phyloP scores from a whole-genome alignment of 2,797 vertebrate species.

The Notamacropus eugenii region DNA sequence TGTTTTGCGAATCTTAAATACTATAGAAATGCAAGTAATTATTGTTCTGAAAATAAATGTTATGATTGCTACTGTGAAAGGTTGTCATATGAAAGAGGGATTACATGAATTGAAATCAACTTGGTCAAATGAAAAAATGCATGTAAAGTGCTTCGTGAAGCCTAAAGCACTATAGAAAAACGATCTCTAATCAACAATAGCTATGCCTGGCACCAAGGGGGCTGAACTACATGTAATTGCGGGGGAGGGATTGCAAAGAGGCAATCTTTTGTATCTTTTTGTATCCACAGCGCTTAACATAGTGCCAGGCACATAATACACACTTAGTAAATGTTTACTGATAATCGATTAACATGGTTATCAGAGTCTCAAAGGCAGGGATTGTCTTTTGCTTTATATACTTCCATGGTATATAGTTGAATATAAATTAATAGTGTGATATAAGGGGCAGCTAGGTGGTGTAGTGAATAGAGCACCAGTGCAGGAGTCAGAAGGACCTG shows the following conservation, averaged over 20 bases:
- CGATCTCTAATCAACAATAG: not conserved
- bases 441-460: not conserved
- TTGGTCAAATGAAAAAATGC: not conserved
- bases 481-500: too few relatives aligned
- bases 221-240: not conserved
- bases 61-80: not conserved
- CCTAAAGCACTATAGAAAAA: not conserved
- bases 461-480: too few relatives aligned
- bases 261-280: not conserved
- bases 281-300: not conserved
- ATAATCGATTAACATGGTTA: not conserved
- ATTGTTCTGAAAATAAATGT: not conserved
- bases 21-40: not conserved
- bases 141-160: not conserved
- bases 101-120: not conserved
- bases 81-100: not conserved
- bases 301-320: not conserved
- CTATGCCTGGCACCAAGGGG: not conserved
- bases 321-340: not conserved
- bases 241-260: not conserved
- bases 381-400: not conserved
- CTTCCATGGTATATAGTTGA: not conserved
- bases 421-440: not conserved
- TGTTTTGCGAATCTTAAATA: not conserved
- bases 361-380: not conserved